Percentiles rank a stretch among this genome's conserved stretches.
Conservation (phyloP, 2,888 invertebrate species). For the Agonopterix heracliana region DNA sequence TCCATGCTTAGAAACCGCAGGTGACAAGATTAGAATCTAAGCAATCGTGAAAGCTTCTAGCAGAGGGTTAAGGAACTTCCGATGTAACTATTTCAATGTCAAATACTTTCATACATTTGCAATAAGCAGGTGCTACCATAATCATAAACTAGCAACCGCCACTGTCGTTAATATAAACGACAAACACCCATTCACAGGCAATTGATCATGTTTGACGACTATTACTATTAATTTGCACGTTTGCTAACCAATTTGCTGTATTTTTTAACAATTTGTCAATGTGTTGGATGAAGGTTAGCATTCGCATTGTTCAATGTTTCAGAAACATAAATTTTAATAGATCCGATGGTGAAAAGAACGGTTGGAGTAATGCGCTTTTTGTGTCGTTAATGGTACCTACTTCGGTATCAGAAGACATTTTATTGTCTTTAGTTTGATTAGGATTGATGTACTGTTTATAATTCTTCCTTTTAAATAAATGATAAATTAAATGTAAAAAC, state of each 20-base stretch:
- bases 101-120: slow-evolving; percentile 19
- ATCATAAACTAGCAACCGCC: slow-evolving; percentile 21
- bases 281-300: slow-evolving; percentile 18
- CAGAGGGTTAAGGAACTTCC: slow-evolving; percentile 3
- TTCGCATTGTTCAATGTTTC: slow-evolving; percentile 21
- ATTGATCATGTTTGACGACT: slow-evolving; percentile 52
- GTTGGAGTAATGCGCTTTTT: no score
- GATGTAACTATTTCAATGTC: slow-evolving; percentile 24
- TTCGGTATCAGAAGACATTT: no score
- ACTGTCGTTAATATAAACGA: slow-evolving; percentile 41
- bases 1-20: slow-evolving; percentile 14
- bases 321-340: slow-evolving; percentile 27
- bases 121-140: slow-evolving; percentile 43
- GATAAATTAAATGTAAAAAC: no score
- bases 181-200: slow-evolving; percentile 40
- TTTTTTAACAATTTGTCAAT: slow-evolving; percentile 64
- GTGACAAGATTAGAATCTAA: slow-evolving; percentile 45
- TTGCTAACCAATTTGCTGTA: slow-evolving; percentile 50
- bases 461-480: no score
- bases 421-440: no score
- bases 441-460: no score
- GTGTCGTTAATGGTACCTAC: no score
- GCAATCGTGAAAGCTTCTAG: slow-evolving; percentile 20
- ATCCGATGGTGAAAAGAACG: no score
- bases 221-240: slow-evolving; percentile 55